Base-by-base conservation (phyloP, 2,113 vertebrate species). In the Anolis sagrei region DNA sequence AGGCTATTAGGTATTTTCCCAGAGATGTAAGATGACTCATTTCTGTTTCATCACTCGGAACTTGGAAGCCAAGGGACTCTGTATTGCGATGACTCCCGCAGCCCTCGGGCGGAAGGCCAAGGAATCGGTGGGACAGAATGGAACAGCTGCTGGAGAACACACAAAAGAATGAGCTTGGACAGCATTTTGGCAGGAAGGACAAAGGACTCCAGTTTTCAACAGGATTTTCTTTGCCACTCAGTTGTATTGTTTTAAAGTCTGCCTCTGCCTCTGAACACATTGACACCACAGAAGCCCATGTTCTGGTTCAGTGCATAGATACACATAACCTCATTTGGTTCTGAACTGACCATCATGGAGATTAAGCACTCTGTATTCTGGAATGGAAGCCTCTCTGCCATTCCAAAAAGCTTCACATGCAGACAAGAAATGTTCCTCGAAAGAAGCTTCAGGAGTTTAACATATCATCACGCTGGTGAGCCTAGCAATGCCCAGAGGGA, bases 111-210 rank as follows among this genome's bases (percentile, higher is more conserved):
- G 79, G 64, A 51, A 58, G 90, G 88, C 77, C 92, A 89, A 86
- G n/a, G 75, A 85, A 83, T 78, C n/a, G 87, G 77, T 79, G 77
- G 81, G 89, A 91, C 61, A 82, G 69, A 74, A 86, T 76, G 73
- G 83, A 82, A 85, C 66, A 86, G 86, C 66, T 77, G 86, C 66
- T 21, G 34, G 83, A 90, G 51, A 7, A 54, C 61, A 34, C 61
- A 58, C 76, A 89, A 83, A 27, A 91, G 80, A 86, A 92, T 82
- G 79, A 88, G 84, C 27, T 89, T 83, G 7, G 13, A 36, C 0
- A 25, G 48, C 9, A 9, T 85, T 89, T 62, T 85, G 90, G 78
- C 85, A 88, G 1, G 18, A 0, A 62, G 0, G 11, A 79, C 4
- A 0, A 62, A 0, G 10, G 72, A 27, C 11, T 48, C 36, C 34